Percentiles rank a stretch among this genome's conserved stretches.
These are phyloP conservation scores for Bombus pascuorum DNA, from an alignment of 1,140 invertebrate genomes.

Conservation along the genomic window DNA sequence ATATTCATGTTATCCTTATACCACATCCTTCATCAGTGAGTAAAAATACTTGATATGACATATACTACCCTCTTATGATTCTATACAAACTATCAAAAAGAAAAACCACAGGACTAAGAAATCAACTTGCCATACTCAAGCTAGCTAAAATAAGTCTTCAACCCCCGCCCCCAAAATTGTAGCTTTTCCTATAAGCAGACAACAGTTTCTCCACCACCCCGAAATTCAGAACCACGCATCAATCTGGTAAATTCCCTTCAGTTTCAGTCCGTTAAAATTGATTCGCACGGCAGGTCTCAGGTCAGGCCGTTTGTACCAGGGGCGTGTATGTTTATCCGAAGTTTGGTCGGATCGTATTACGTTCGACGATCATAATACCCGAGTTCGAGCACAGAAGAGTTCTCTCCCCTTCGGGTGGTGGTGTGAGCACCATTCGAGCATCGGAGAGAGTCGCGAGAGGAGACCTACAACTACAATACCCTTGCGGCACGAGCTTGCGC, in stretches of 20 bases:
- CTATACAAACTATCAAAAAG: too few relatives aligned
- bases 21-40: too few relatives aligned
- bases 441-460: slow-evolving; percentile 26
- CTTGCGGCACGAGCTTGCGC: slow-evolving; percentile 47
- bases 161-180: background rate
- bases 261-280: slow-evolving; percentile 43
- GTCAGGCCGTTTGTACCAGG: background rate
- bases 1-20: too few relatives aligned
- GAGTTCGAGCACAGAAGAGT: slow-evolving; percentile 28
- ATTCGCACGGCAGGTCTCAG: slow-evolving; percentile 6
- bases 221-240: background rate
- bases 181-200: too few relatives aligned
- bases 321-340: slow-evolving; percentile 54
- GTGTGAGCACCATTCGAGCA: slow-evolving; percentile 35
- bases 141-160: too few relatives aligned
- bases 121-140: background rate
- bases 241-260: slow-evolving; percentile 27
- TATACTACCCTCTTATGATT: too few relatives aligned
- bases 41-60: too few relatives aligned
- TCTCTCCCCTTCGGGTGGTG: background rate
- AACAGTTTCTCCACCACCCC: background rate
- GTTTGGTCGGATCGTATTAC: slow-evolving; percentile 51
- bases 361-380: slow-evolving; percentile 58
- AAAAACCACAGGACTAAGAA: too few relatives aligned
- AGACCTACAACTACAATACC: slow-evolving; percentile 55